Conservation (phyloP, 2,888 invertebrate species). For the Muschampia plurimacula region DNA sequence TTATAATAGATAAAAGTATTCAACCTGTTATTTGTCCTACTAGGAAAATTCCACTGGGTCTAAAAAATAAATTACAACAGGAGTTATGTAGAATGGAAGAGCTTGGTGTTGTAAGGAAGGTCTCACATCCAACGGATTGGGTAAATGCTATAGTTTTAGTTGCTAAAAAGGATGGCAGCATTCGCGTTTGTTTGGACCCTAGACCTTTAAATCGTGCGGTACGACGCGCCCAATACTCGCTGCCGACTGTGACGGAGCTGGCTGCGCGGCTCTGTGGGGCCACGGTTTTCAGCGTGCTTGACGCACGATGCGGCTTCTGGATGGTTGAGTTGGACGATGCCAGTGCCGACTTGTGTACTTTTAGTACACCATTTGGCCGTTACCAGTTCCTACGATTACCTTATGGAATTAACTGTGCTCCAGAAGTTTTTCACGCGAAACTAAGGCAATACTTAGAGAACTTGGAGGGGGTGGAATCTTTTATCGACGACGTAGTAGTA, state of each 20-base stretch:
- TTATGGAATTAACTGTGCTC: neutral
- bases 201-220: conserved; percentile 42
- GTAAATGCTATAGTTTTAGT: conserved; percentile 48
- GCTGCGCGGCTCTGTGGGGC: conserved; percentile 34
- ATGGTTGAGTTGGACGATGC: conserved; percentile 37
- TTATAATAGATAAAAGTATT: conserved; percentile 42
- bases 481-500: neutral
- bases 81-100: conserved; percentile 41
- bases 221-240: conserved; percentile 43
- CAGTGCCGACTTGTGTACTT: conserved; percentile 35
- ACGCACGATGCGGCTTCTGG: conserved; percentile 39
- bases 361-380: conserved; percentile 38
- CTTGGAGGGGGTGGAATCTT: neutral
- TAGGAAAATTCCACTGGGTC: conserved; percentile 47
- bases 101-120: conserved; percentile 42
- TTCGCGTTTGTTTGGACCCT: conserved; percentile 45
- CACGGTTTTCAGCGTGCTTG: conserved; percentile 34
- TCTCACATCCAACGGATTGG: conserved; percentile 44
- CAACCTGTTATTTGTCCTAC: conserved; percentile 43
- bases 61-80: conserved; percentile 42
- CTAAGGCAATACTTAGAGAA: neutral
- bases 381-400: neutral
- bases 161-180: conserved; percentile 44
- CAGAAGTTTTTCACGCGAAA: neutral
- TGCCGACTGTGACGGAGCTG: conserved; percentile 43